These are phyloP conservation scores for Lytechinus pictus DNA, from an alignment of 35 echinoderm and acorn worm genomes.

Conservation along the genomic window DNA sequence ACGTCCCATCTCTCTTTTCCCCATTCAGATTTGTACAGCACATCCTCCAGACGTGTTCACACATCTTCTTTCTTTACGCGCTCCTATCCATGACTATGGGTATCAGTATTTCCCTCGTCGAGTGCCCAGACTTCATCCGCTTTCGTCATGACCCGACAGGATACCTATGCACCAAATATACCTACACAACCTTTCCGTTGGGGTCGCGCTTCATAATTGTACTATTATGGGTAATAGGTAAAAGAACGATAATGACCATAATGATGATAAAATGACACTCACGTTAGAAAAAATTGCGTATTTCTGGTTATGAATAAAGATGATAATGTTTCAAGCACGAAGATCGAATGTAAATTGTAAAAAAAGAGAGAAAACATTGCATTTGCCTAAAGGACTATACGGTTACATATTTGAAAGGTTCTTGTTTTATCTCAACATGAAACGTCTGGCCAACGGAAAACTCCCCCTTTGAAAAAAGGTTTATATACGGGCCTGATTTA, in stretches of 20 bases:
- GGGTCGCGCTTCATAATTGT: slow-evolving; percentile 23
- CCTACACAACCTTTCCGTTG: background rate
- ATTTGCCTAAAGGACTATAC: too few species aligned
- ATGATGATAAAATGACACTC: too few species aligned
- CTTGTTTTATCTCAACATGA: too few species aligned
- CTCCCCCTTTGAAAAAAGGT: too few species aligned
- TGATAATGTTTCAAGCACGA: too few species aligned
- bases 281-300: too few species aligned
- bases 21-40: background rate
- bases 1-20: background rate
- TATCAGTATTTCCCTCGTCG: background rate
- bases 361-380: too few species aligned
- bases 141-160: background rate
- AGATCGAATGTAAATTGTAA: too few species aligned
- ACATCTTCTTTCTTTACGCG: background rate
- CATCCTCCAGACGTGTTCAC: slow-evolving; percentile 16
- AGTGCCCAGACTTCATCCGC: background rate
- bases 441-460: too few species aligned
- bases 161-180: background rate
- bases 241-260: background rate
- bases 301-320: too few species aligned
- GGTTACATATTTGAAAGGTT: too few species aligned
- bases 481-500: too few species aligned
- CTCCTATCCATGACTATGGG: slow-evolving; percentile 5
- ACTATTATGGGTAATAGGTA: background rate